Percentiles rank a stretch among this genome's conserved stretches.
phyloP scores from a whole-genome alignment of 30 jellyfish, hydroid and myxozoan species.

The Cassiopea xamachana region DNA sequence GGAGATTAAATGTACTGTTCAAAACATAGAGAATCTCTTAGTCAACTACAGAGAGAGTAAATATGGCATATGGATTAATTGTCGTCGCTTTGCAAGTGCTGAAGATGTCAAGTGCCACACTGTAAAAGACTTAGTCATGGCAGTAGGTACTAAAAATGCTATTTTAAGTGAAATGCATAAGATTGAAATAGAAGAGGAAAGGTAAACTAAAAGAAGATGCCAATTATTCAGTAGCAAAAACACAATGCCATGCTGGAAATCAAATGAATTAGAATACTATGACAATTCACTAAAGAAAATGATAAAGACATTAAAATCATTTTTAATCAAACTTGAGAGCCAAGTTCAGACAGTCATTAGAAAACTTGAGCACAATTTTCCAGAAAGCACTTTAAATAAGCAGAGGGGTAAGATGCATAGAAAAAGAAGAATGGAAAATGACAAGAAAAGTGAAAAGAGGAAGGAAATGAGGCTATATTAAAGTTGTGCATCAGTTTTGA shows the following conservation, averaged over 20 bases:
- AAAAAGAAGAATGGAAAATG: slow-evolving; percentile 32
- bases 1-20: slow-evolving; percentile 17
- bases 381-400: not conserved
- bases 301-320: slow-evolving; percentile 4
- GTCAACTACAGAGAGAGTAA: slow-evolving; percentile 13
- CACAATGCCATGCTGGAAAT: slow-evolving; percentile 30
- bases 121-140: not conserved
- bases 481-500: slow-evolving; percentile 15
- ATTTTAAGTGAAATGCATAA: slow-evolving; percentile 16
- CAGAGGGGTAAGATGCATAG: slow-evolving; percentile 22
- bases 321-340: slow-evolving; percentile 23
- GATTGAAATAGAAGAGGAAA: slow-evolving; percentile 29
- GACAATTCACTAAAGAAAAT: slow-evolving; percentile 24
- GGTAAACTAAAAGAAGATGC: slow-evolving; percentile 13
- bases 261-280: slow-evolving; percentile 8
- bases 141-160: slow-evolving; percentile 22
- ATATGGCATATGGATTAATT: slow-evolving; percentile 23
- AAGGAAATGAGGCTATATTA: slow-evolving; percentile 18
- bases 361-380: not conserved
- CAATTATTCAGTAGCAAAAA: slow-evolving; percentile 12
- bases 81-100: slow-evolving; percentile 3
- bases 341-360: slow-evolving; percentile 13
- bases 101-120: not conserved
- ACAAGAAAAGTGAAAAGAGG: slow-evolving; percentile 22
- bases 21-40: not conserved